These are phyloP conservation scores for Agelas oroides DNA, from an alignment of 37 sponge, comb jelly and placozoan species.

Conservation along the genomic window DNA sequence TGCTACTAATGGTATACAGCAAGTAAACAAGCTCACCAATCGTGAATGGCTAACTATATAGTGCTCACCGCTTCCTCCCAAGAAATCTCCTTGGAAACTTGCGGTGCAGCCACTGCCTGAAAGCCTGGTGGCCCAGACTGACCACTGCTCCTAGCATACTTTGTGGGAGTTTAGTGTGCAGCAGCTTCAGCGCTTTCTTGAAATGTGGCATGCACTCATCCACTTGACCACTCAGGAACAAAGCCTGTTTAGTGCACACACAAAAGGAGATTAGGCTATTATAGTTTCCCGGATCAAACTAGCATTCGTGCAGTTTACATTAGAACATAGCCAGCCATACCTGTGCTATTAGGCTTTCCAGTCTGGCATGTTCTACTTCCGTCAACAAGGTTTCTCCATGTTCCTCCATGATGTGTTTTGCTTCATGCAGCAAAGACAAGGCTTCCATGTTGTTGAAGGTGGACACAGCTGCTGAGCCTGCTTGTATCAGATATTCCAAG, in stretches of 20 bases:
- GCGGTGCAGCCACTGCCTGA: slow-evolving; percentile 65
- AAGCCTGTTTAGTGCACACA: slow-evolving; percentile 31
- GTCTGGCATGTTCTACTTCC: slow-evolving; percentile 34
- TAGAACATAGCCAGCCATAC: slow-evolving; percentile 37
- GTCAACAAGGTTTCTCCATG: neutral
- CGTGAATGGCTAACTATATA: no score
- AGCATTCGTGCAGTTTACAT: no score
- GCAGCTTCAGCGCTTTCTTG: slow-evolving; percentile 44
- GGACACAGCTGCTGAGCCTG: slow-evolving; percentile 71
- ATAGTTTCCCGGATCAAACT: no score
- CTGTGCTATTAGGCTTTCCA: slow-evolving; percentile 71
- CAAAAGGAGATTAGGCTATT: no score
- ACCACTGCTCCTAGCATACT: neutral
- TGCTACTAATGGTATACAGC: no score
- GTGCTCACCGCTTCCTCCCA: slow-evolving; percentile 24
- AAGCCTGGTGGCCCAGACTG: slow-evolving; percentile 24
- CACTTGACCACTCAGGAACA: slow-evolving; percentile 73
- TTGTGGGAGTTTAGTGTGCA: slow-evolving; percentile 50
- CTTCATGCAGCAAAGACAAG: slow-evolving; percentile 71
- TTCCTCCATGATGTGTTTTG: slow-evolving; percentile 38
- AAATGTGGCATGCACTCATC: slow-evolving; percentile 70
- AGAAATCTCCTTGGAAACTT: slow-evolving; percentile 52
- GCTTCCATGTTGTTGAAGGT: slow-evolving; percentile 85
- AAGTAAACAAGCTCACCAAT: no score
- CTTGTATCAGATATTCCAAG: slow-evolving; percentile 72